Evolutionary conservation across 2,113 vertebrate genomes (phyloP).

Genomic region (Terrapene triunguis): DNA sequence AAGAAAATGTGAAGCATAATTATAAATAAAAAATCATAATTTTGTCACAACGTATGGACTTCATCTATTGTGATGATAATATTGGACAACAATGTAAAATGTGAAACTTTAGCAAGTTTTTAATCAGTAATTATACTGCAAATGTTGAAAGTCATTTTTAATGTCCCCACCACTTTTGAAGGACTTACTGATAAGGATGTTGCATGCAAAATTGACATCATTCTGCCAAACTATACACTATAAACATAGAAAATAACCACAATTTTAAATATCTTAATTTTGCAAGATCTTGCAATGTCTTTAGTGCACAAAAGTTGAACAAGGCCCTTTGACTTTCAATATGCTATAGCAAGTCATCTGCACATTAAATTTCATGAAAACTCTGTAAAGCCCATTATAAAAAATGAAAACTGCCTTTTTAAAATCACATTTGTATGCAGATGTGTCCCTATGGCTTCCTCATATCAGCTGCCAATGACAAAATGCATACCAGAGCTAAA

Average conservation of each 20-base stretch:
- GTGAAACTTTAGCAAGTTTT: constrained; percentile 43
- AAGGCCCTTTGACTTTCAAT: constrained; percentile 65
- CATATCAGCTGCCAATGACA: constrained; percentile 69
- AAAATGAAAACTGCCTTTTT: constrained; percentile 73
- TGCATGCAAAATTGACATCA: constrained; percentile 27
- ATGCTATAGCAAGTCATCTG: constrained; percentile 62
- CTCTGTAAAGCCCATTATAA: constrained; percentile 48
- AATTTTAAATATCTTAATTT: constrained; percentile 66
- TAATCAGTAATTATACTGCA: constrained; percentile 53
- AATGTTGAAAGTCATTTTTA: constrained; percentile 27
- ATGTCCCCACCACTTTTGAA: constrained; percentile 31
- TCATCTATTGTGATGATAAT: constrained; percentile 36
- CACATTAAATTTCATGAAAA: constrained; percentile 68
- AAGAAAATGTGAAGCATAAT: background rate
- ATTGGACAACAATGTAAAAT: constrained; percentile 41
- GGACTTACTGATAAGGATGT: constrained; percentile 25
- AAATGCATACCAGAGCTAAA: constrained; percentile 74
- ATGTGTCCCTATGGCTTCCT: constrained; percentile 70
- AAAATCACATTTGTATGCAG: constrained; percentile 82
- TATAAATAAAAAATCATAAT: background rate
- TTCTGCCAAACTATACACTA: constrained; percentile 29
- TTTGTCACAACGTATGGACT: background rate
- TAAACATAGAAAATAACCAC: constrained; percentile 41
- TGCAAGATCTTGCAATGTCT: constrained; percentile 46
- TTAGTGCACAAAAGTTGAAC: constrained; percentile 57